Evolutionary conservation across 2,888 invertebrate genomes (phyloP).

Genomic region (Aproaerema taeniolella): DNA sequence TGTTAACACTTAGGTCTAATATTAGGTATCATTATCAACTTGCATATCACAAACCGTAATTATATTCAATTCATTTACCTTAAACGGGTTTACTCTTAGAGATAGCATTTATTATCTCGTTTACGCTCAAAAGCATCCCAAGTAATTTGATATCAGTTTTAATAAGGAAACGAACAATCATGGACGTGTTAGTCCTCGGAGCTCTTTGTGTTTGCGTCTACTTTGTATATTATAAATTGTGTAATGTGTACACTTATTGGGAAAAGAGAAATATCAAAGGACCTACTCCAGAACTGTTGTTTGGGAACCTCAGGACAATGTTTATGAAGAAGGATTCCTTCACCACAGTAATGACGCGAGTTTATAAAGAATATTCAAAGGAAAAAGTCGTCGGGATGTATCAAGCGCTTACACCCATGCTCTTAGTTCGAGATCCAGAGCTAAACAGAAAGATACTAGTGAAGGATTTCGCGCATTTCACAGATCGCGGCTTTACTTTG

Average conservation of each 20-base stretch:
- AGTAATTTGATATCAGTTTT: too few species aligned
- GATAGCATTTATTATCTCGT: too few species aligned
- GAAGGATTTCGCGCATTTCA: conserved; percentile 34
- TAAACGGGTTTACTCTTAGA: too few species aligned
- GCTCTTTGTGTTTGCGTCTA: not conserved
- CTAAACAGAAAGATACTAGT: conserved; percentile 31
- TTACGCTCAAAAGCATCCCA: too few species aligned
- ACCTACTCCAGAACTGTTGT: conserved; percentile 2
- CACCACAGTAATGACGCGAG: not conserved
- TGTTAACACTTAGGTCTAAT: too few species aligned
- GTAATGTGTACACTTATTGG: conserved; percentile 6
- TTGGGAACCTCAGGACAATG: conserved; percentile 9
- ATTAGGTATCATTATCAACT: too few species aligned
- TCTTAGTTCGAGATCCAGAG: conserved; percentile 33
- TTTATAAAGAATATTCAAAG: conserved; percentile 2
- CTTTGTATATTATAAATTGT: not conserved
- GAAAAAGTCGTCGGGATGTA: not conserved
- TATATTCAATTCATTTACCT: too few species aligned
- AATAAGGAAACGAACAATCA: too few species aligned
- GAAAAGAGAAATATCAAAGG: conserved; percentile 11
- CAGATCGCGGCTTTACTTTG: conserved; percentile 29
- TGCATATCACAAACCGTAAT: too few species aligned
- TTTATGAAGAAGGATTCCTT: conserved; percentile 12
- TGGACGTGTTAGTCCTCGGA: not conserved
- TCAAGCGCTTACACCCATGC: conserved; percentile 17